Base-by-base conservation (phyloP, 1,140 invertebrate genomes). In the Elymnias hypermnestra region DNA sequence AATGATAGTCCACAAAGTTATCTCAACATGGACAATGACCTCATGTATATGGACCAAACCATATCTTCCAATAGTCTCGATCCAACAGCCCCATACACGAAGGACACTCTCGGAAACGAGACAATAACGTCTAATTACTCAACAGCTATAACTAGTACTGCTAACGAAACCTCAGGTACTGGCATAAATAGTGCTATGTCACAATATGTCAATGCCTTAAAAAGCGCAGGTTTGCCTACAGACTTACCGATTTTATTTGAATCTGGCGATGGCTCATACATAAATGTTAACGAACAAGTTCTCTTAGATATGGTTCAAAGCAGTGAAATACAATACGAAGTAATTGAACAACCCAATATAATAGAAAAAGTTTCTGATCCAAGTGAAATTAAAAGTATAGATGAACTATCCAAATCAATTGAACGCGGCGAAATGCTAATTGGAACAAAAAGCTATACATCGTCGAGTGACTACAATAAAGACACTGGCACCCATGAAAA, bases 221-320 rank as follows among this genome's bases (percentile, higher is more conserved):
- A 89, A 63, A 87, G 62, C 46, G 87, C 88, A 3, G 88, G 88
- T 5, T 64, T 89, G 10, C 88, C 88, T 1, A 87, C 87, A 9
- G 85, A 89, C 60, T 59, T 89, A 13, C 87, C 88, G 2, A 88
- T 89, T 52, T 59, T 89, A 2, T 86, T 88, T 35, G 87, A 89
- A 56, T 88, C 85, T 21, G 87, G 87, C 5, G 87, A 89, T 51
- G 88, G 88, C 0, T 88, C 87, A 1, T 88, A 88, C 41, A 85
- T 89, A 3, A 88, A 87, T 28, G 81, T 89, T 5, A 88, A 88
- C 41, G 88, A 88, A 73, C 87, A 88, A 75, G 84, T 88, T 13
- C 71, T 88, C 12, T 70, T 87, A 38, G 86, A 88, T 50, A 87
- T 89, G 74, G 86, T 87, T 1, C 84, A 87, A 57, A 87, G 87